Percentiles rank a stretch among this genome's conserved stretches.
Conservation (phyloP, 2,797 vertebrate genomes). For the Molossus molossus region DNA sequence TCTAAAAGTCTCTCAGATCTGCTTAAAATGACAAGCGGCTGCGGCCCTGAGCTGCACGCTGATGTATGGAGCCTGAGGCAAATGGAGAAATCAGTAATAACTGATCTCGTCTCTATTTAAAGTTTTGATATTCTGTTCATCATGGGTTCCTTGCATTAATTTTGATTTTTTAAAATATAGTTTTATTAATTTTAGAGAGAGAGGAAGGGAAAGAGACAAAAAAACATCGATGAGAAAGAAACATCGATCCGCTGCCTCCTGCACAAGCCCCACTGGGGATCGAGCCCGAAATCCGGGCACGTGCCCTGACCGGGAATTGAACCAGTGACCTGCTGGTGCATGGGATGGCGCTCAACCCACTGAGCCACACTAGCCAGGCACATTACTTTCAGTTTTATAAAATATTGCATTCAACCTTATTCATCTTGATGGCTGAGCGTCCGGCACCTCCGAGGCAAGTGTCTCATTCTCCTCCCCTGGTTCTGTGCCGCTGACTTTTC, state of each 20-base stretch:
- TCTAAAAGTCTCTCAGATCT: neutral
- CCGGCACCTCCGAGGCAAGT: neutral
- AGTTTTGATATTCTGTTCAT: neutral
- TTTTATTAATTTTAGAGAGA: too few relatives aligned
- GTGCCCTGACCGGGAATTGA: too few relatives aligned
- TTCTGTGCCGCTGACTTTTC: fast-evolving
- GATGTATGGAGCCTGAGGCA: neutral
- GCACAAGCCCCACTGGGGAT: too few relatives aligned
- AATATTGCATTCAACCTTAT: neutral
- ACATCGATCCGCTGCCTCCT: too few relatives aligned
- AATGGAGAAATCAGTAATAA: neutral
- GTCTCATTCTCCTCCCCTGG: fast-evolving
- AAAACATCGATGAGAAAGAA: too few relatives aligned
- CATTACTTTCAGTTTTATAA: neutral
- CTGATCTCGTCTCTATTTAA: neutral
- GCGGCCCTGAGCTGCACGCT: neutral
- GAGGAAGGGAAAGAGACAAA: too few relatives aligned
- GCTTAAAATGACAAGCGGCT: neutral
- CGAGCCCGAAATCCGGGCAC: too few relatives aligned
- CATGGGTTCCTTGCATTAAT: neutral
- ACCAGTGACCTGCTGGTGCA: too few relatives aligned
- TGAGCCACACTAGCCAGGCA: too few relatives aligned
- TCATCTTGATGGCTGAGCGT: neutral
- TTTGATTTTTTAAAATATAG: neutral
- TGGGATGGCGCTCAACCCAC: too few relatives aligned